Conservation (phyloP, 2,113 vertebrate genomes). For the Apeltes quadracus region DNA sequence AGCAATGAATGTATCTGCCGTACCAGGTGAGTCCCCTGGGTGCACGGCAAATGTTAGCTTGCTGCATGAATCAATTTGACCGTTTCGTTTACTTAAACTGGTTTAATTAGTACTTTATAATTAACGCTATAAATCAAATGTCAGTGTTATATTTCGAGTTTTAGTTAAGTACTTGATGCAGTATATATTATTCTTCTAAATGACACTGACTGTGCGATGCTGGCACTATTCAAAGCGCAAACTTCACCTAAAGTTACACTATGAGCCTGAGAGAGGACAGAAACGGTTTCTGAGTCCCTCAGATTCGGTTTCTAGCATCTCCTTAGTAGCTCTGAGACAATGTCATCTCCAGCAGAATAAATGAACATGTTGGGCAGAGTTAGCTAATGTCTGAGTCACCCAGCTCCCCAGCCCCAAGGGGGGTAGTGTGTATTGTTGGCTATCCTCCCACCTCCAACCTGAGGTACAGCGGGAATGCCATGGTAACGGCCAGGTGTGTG, state of each 20-base stretch:
- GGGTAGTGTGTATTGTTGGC: constrained; percentile 23
- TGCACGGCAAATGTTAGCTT: neutral
- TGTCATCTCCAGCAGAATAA: constrained; percentile 41
- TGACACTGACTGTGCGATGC: neutral
- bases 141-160: neutral
- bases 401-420: constrained; percentile 15
- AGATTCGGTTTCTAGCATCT: constrained; percentile 45
- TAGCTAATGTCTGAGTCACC: constrained; percentile 68
- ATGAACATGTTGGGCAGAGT: constrained; percentile 53
- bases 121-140: neutral
- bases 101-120: neutral
- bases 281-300: neutral
- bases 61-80: neutral
- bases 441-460: constrained; percentile 47
- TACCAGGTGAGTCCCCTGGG: neutral
- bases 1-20: neutral
- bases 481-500: constrained; percentile 41
- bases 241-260: neutral
- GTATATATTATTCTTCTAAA: neutral
- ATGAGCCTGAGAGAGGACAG: neutral
- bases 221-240: neutral
- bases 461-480: constrained; percentile 35
- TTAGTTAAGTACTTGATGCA: neutral
- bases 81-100: neutral
- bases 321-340: constrained; percentile 51